Conservation (phyloP, 2,888 invertebrate species). For the Anagyrus pseudococci region DNA sequence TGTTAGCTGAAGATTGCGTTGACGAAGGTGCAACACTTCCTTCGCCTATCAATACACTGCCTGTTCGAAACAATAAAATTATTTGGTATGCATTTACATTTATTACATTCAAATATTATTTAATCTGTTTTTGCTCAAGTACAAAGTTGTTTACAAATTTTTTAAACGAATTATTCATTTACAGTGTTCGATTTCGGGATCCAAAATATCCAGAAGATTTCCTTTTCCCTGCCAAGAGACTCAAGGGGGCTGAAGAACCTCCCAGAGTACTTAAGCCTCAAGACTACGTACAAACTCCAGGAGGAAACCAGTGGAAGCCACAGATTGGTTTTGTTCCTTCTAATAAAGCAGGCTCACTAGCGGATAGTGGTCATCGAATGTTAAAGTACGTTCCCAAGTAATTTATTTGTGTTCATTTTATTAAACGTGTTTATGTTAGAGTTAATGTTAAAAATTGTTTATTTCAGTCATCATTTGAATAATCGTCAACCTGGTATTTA, state of each 20-base stretch:
- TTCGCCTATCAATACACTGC: conserved; percentile 76
- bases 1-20: conserved; percentile 76
- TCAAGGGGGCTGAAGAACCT: conserved; percentile 75
- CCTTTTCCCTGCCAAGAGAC: conserved; percentile 78
- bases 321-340: conserved; percentile 78
- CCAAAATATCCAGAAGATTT: conserved; percentile 77
- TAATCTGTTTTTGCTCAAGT: no score
- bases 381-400: conserved; percentile 64
- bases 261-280: conserved; percentile 80
- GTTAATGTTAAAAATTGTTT: no score
- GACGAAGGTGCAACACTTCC: conserved; percentile 70
- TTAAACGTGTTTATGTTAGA: no score
- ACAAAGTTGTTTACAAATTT: background rate
- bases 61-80: conserved; percentile 64
- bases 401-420: background rate
- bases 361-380: conserved; percentile 77
- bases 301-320: conserved; percentile 68
- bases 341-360: conserved; percentile 71
- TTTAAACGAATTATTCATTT: conserved; percentile 46
- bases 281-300: conserved; percentile 70
- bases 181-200: conserved; percentile 79
- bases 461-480: conserved; percentile 52
- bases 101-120: no score
- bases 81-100: conserved; percentile 59
- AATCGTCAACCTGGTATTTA: conserved; percentile 54